phyloP scores from a whole-genome alignment of 2,113 vertebrate genomes.

The Upupa epops region DNA sequence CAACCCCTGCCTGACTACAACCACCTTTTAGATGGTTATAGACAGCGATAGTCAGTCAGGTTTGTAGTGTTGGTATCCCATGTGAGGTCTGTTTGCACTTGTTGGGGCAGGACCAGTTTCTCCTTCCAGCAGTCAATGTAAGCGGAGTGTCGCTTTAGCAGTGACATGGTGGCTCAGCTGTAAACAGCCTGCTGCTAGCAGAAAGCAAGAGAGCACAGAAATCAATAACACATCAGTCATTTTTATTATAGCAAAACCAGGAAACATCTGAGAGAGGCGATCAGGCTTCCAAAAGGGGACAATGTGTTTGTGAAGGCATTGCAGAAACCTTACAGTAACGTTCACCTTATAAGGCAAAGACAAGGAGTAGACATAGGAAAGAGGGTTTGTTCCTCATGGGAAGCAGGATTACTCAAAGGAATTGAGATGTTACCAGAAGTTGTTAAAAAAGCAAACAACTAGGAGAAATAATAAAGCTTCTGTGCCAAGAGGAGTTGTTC shows the following conservation, averaged over 20 bases:
- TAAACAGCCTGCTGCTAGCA: constrained; percentile 10
- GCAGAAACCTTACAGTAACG: not conserved
- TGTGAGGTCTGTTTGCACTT: not conserved
- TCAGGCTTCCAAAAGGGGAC: not conserved
- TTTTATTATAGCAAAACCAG: constrained; percentile 39
- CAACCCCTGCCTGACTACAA: too few relatives aligned
- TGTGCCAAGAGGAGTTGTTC: not conserved
- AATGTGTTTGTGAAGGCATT: constrained; percentile 18
- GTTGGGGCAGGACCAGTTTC: not conserved
- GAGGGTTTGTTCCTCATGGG: not conserved
- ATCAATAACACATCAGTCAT: not conserved
- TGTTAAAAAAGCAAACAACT: not conserved
- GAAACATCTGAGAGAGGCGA: constrained; percentile 44
- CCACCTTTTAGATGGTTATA: too few relatives aligned
- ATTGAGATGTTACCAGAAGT: not conserved
- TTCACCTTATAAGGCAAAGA: constrained; percentile 18
- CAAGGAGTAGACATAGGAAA: not conserved
- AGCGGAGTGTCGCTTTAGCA: not conserved
- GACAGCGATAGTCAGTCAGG: too few relatives aligned
- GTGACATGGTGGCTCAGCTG: not conserved
- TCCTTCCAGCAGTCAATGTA: not conserved
- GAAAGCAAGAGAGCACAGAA: constrained; percentile 20
- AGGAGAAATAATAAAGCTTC: not conserved
- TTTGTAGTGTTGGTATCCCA: not conserved
- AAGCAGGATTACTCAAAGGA: not conserved